Percentiles rank a stretch among this genome's conserved stretches.
Conservation (phyloP, 2,888 invertebrate genomes). For the Plagiodera versicolora region DNA sequence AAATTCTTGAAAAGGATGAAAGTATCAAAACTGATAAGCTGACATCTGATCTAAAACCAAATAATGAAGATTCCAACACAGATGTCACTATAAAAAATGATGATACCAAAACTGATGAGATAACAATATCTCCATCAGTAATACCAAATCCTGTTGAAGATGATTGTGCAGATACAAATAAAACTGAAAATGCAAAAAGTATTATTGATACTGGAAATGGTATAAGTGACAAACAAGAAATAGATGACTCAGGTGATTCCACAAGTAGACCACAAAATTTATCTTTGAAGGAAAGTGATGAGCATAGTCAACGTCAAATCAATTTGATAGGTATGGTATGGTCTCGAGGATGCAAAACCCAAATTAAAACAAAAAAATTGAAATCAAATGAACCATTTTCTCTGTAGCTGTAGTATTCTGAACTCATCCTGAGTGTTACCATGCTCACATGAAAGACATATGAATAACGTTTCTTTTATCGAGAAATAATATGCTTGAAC, state of each 20-base stretch:
- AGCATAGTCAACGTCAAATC: constrained; percentile 38
- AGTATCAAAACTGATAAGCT: too few relatives aligned
- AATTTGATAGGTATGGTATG: constrained; percentile 38
- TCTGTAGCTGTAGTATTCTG: too few relatives aligned
- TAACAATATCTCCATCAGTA: neutral
- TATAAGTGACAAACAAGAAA: constrained; percentile 1
- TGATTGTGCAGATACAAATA: neutral
- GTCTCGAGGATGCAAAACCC: too few relatives aligned
- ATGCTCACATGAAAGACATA: too few relatives aligned
- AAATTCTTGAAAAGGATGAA: too few relatives aligned
- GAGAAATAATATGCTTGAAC: too few relatives aligned
- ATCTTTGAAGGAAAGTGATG: constrained; percentile 26
- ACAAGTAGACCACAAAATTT: constrained; percentile 34
- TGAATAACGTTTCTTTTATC: too few relatives aligned
- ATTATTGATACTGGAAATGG: neutral
- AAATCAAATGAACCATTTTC: too few relatives aligned
- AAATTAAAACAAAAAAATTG: too few relatives aligned
- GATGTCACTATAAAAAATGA: neutral
- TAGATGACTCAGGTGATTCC: constrained; percentile 22
- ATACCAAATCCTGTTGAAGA: neutral
- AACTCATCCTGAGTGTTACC: too few relatives aligned
- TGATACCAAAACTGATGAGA: neutral
- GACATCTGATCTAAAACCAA: neutral
- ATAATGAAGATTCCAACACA: neutral
- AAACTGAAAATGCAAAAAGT: neutral